phyloP scores from a whole-genome alignment of 2,113 vertebrate species.

The Hyla sarda region DNA sequence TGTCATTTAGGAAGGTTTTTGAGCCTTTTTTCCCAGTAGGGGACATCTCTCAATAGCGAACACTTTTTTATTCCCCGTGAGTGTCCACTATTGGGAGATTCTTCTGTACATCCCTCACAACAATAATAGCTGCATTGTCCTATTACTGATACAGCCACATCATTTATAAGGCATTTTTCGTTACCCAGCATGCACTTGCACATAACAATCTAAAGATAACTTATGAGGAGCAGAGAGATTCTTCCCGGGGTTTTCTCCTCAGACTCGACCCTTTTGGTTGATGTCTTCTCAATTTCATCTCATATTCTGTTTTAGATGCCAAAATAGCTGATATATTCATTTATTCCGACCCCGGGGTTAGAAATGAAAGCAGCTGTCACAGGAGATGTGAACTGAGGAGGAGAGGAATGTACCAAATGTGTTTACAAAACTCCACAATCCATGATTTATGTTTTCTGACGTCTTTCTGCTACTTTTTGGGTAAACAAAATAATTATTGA shows the following conservation, averaged over 20 bases:
- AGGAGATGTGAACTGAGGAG: conserved; percentile 2
- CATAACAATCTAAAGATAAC: background rate
- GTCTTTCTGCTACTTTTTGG: background rate
- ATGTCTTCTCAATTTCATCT: background rate
- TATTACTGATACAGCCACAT: background rate
- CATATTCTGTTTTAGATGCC: conserved; percentile 15
- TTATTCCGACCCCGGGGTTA: conserved; percentile 20
- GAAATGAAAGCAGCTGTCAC: conserved; percentile 22
- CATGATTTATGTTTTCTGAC: background rate
- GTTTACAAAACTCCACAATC: background rate
- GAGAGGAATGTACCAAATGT: background rate
- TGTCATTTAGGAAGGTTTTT: too few species aligned
- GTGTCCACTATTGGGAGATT: too few species aligned
- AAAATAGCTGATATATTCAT: conserved; percentile 22
- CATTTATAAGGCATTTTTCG: background rate
- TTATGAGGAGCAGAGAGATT: background rate
- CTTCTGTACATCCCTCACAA: background rate
- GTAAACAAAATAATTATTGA: conserved; percentile 12
- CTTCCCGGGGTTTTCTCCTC: background rate
- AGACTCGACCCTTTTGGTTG: background rate
- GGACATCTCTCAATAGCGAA: too few species aligned
- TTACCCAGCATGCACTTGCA: background rate
- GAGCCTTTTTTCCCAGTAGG: too few species aligned
- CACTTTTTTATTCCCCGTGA: too few species aligned
- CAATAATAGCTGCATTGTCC: background rate